phyloP scores from a whole-genome alignment of 2,113 vertebrate species.

The Calidris pugnax region DNA sequence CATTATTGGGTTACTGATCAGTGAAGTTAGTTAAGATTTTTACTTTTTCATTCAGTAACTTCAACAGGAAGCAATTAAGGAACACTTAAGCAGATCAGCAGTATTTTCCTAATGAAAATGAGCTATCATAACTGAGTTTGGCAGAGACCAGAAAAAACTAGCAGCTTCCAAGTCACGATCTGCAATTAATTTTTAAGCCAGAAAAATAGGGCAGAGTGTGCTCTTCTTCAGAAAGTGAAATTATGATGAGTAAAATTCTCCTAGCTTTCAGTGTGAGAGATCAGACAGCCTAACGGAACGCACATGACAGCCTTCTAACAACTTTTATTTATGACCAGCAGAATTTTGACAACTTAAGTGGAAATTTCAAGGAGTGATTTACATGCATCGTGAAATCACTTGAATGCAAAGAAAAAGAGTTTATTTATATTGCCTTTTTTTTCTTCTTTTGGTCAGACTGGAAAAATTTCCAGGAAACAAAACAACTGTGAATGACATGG shows the following conservation, averaged over 20 bases:
- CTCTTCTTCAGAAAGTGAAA: neutral
- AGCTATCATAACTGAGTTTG: neutral
- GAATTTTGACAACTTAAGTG: neutral
- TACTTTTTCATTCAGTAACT: neutral
- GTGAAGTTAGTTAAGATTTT: neutral
- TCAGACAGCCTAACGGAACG: neutral
- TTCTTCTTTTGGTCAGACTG: neutral
- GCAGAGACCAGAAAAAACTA: neutral
- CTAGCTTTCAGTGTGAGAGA: neutral
- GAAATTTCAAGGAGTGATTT: neutral
- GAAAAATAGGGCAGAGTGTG: neutral
- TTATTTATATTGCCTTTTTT: neutral
- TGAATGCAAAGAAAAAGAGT: neutral
- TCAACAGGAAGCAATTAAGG: neutral
- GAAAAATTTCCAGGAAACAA: constrained; percentile 44
- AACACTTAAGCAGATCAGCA: neutral
- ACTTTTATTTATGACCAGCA: neutral
- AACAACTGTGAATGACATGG: constrained; percentile 24
- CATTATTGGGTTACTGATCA: neutral
- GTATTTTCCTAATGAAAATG: constrained; percentile 1
- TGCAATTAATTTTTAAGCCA: constrained; percentile 22
- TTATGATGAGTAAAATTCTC: neutral
- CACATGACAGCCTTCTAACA: neutral
- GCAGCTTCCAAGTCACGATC: constrained; percentile 14
- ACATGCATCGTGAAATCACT: neutral